Conservation (phyloP, 2,797 vertebrate genomes). For the Eremophila alpestris region DNA sequence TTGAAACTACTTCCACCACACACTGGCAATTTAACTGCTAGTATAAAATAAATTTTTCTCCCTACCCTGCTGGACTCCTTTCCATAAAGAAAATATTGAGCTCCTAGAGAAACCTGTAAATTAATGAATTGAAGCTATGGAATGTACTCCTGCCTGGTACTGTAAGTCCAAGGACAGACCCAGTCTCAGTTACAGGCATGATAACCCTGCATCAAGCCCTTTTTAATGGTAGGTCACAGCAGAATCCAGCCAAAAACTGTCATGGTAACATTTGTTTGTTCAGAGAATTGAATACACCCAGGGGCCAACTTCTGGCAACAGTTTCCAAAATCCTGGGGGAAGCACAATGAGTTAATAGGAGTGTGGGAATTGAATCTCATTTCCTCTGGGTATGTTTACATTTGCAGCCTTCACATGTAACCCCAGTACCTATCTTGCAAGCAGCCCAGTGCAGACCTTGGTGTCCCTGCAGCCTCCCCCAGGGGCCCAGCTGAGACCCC, state of each 20-base stretch:
- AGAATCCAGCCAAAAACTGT: slow-evolving; percentile 23
- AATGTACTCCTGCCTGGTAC: neutral
- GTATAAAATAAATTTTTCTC: neutral
- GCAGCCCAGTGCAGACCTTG: neutral
- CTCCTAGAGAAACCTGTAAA: neutral
- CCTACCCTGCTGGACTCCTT: neutral
- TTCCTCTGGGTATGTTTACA: slow-evolving; percentile 50
- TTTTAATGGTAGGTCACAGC: neutral
- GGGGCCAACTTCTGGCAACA: slow-evolving; percentile 45
- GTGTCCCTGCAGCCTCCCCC: neutral
- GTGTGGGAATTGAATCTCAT: slow-evolving; percentile 49
- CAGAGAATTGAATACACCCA: slow-evolving; percentile 13
- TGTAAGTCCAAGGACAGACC: neutral
- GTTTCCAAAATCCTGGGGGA: slow-evolving; percentile 46
- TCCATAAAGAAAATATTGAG: neutral
- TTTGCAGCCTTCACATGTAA: neutral
- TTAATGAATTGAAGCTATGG: neutral
- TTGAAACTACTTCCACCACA: neutral
- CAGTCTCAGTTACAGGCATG: neutral
- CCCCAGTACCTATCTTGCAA: slow-evolving; percentile 11
- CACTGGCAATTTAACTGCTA: neutral
- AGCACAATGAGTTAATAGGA: slow-evolving; percentile 36
- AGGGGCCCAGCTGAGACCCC: neutral
- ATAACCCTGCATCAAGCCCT: neutral
- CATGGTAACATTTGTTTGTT: slow-evolving; percentile 54